phyloP scores from a whole-genome alignment of 2,797 vertebrate species.

The Galaxias olidus region DNA sequence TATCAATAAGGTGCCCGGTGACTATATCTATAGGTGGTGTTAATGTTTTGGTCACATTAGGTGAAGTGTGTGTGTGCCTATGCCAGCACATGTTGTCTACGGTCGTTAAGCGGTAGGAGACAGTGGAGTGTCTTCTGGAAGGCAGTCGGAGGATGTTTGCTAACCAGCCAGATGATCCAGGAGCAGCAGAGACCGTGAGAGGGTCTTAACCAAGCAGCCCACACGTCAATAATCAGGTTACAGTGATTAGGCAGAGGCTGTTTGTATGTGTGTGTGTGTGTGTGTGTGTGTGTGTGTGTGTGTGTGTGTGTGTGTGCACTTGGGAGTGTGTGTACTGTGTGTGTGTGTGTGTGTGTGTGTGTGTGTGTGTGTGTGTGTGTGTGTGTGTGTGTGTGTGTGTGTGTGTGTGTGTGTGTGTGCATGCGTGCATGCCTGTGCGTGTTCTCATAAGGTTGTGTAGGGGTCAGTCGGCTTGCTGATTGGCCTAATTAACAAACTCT shows the following conservation, averaged over 20 bases:
- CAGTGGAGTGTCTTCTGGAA: not conserved
- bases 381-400: conserved; percentile 2
- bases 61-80: too few relatives aligned
- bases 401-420: conserved; percentile 8
- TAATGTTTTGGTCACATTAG: too few relatives aligned
- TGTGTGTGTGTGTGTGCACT: not conserved
- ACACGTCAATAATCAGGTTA: conserved; percentile 46
- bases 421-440: conserved; percentile 6
- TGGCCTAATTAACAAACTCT: too few relatives aligned
- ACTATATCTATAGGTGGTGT: too few relatives aligned
- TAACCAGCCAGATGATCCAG: conserved; percentile 13
- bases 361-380: not conserved
- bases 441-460: not conserved
- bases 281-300: not conserved
- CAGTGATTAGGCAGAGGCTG: conserved; percentile 8
- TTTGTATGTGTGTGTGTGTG: not conserved
- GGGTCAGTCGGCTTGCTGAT: too few relatives aligned
- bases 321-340: not conserved
- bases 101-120: too few relatives aligned
- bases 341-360: not conserved
- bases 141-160: not conserved
- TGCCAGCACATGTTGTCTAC: too few relatives aligned
- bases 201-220: conserved; percentile 51
- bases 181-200: conserved; percentile 60
- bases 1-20: too few relatives aligned